phyloP scores from a whole-genome alignment of 2,888 invertebrate species.

The Andricus quercusramuli region DNA sequence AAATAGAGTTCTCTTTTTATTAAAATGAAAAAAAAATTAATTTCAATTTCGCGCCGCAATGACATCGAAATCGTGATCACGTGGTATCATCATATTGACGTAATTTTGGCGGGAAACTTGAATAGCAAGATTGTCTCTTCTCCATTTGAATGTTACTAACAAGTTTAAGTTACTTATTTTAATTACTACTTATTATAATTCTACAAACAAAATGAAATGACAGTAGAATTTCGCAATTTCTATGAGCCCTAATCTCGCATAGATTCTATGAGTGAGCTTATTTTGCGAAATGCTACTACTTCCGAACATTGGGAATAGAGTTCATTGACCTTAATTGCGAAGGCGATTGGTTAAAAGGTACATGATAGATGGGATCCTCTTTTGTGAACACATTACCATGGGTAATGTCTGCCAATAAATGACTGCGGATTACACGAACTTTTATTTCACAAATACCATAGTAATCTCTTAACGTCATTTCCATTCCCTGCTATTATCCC shows the following conservation, averaged over 20 bases:
- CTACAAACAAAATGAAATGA: neutral
- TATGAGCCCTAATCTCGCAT: neutral
- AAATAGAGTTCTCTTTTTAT: too few species aligned
- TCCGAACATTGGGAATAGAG: conserved; percentile 49
- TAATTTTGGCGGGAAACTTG: neutral
- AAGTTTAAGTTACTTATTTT: too few species aligned
- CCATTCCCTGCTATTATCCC: neutral
- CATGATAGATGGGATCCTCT: conserved; percentile 62
- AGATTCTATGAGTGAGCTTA: conserved; percentile 42
- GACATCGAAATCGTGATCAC: too few species aligned
- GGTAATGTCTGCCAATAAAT: conserved; percentile 49
- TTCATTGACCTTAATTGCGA: conserved; percentile 66
- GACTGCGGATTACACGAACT: conserved; percentile 23
- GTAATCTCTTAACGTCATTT: conserved; percentile 10
- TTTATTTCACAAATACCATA: neutral
- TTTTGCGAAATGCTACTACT: conserved; percentile 45
- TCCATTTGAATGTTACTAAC: too few species aligned
- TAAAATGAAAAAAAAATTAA: too few species aligned
- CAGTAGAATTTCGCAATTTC: conserved; percentile 4
- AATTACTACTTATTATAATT: too few species aligned
- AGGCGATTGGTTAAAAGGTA: conserved; percentile 66
- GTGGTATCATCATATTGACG: too few species aligned
- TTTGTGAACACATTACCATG: conserved; percentile 57
- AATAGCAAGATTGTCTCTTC: neutral
- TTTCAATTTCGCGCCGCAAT: too few species aligned